A percentile compares a stretch with the other conserved stretches of the same genome.
phyloP scores from a whole-genome alignment of 2,888 invertebrate genomes.

The Lasioglossum oenotherae region DNA sequence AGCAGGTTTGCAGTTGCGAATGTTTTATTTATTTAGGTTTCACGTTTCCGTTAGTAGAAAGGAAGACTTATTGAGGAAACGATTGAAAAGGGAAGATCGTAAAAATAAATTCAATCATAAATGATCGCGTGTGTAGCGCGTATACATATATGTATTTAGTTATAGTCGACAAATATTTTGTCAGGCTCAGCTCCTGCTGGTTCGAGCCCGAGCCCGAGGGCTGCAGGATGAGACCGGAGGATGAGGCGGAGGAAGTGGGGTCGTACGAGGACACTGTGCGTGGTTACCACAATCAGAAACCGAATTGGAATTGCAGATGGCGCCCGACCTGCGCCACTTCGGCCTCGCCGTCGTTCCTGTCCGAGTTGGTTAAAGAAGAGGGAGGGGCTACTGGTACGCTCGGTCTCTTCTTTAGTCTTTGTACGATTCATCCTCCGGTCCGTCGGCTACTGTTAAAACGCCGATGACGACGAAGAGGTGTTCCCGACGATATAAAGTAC shows the following conservation, averaged over 20 bases:
- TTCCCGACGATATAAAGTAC: slow-evolving; percentile 43
- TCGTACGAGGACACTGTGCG: slow-evolving; percentile 42
- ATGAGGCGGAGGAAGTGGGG: slow-evolving; percentile 43
- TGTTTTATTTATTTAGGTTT: background rate
- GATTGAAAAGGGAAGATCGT: background rate
- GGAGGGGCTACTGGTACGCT: slow-evolving; percentile 55
- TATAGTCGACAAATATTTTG: background rate
- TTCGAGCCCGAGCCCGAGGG: slow-evolving; percentile 21
- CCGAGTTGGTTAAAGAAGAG: slow-evolving; percentile 48
- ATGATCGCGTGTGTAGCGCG: background rate
- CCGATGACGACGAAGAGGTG: slow-evolving; percentile 50
- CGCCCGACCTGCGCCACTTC: slow-evolving; percentile 76
- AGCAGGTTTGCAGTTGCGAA: background rate
- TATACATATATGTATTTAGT: background rate
- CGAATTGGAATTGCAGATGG: slow-evolving; percentile 80
- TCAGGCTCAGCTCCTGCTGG: slow-evolving; percentile 5
- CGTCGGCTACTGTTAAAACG: slow-evolving; percentile 50
- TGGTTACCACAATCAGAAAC: slow-evolving; percentile 73
- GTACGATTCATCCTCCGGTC: slow-evolving; percentile 56
- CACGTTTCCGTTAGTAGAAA: background rate
- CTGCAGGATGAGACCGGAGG: slow-evolving; percentile 61
- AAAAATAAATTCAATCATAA: background rate
- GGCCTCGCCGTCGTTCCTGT: slow-evolving; percentile 66
- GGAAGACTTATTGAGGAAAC: background rate
- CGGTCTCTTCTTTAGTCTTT: slow-evolving; percentile 54